Conservation (phyloP, 2,888 invertebrate species). For the Zaprionus bogoriensis region DNA sequence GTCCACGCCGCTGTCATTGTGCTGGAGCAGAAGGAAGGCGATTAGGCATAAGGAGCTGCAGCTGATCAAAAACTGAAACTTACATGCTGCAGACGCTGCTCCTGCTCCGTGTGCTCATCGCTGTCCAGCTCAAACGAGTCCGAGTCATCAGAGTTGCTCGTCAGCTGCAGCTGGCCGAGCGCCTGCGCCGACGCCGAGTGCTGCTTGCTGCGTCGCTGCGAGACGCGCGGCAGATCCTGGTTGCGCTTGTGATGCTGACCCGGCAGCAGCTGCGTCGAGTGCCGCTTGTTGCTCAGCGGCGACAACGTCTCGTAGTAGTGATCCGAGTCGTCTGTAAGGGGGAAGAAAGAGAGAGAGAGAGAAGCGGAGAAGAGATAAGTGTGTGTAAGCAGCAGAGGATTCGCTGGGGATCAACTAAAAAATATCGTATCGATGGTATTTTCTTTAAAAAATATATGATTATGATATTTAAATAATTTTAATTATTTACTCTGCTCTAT, state of each 20-base stretch:
- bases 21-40: conserved; percentile 39
- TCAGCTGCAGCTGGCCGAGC: conserved; percentile 72
- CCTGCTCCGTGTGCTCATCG: conserved; percentile 84
- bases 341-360: conserved; percentile 48
- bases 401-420: no score
- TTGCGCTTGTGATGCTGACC: conserved; percentile 54
- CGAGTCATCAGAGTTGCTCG: conserved; percentile 85
- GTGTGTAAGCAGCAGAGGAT: no score
- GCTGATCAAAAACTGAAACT: no score
- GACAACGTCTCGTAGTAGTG: conserved; percentile 88
- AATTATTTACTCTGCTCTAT: no score
- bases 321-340: conserved; percentile 88
- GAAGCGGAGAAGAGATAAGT: no score
- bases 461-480: no score
- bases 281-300: conserved; percentile 75
- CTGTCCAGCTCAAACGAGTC: conserved; percentile 89
- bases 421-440: no score
- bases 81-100: conserved; percentile 80
- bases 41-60: not conserved
- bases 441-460: no score
- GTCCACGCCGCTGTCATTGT: conserved; percentile 84
- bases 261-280: conserved; percentile 63
- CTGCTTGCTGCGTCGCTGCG: conserved; percentile 65
- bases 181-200: conserved; percentile 74
- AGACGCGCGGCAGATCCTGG: conserved; percentile 52